A percentile compares a stretch with the other conserved stretches of the same genome.
Evolutionary conservation across 1,140 invertebrate species (phyloP).

Genomic region (Mactra quadrangularis): DNA sequence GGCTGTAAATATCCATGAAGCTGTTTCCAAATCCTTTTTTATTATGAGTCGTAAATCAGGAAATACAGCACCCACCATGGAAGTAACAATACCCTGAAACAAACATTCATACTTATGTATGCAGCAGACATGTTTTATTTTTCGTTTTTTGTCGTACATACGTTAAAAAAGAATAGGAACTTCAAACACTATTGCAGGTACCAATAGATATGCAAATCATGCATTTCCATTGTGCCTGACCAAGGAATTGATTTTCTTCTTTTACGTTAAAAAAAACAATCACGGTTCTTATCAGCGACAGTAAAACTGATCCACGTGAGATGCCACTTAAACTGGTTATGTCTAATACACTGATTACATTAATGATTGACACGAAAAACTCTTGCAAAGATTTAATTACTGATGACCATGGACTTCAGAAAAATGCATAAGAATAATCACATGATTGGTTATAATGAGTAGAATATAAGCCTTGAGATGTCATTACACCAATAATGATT

Average conservation of each 20-base stretch:
- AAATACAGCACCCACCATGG: conserved; percentile 76
- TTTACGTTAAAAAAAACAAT: no score
- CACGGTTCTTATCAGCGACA: no score
- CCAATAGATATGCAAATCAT: background rate
- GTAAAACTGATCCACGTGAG: no score
- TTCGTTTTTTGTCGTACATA: background rate
- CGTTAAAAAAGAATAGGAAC: background rate
- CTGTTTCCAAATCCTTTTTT: conserved; percentile 67
- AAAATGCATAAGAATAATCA: background rate
- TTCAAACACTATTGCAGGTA: background rate
- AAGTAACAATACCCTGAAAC: conserved; percentile 23
- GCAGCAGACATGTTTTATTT: background rate
- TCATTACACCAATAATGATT: background rate
- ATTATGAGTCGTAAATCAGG: conserved; percentile 76
- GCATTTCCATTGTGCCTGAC: no score
- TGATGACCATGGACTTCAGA: background rate
- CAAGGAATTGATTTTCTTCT: no score
- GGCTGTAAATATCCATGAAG: conserved; percentile 69
- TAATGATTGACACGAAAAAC: no score
- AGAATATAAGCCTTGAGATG: background rate
- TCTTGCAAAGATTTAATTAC: background rate
- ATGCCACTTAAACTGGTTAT: no score
- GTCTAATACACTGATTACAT: no score
- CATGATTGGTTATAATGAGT: background rate
- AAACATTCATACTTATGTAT: background rate